Evolutionary conservation across 2,113 vertebrate genomes (phyloP), one percentile per base, ranked within the genome.

Genomic region (Oceanodroma tethys): DNA sequence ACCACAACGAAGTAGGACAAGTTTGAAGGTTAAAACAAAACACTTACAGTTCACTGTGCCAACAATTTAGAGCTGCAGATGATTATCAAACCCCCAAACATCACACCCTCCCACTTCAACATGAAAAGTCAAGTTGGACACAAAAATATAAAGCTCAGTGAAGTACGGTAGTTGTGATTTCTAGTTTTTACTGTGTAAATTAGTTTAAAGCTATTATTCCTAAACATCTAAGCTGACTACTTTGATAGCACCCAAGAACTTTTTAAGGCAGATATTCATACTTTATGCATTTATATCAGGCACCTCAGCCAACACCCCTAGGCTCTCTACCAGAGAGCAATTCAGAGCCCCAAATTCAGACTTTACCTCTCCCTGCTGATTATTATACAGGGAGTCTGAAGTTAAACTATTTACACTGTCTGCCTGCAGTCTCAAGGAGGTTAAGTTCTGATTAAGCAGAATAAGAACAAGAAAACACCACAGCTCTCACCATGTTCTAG

Each of bases 1-100:
- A 89, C 76, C 96, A 93, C 93, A 95, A 80, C 0, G 13, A 79
- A 96, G 78, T 86, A 76, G 23, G 82, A 82, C 27, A 96, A 89
- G 81, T 75, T 95, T 87, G 87, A 97, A 95, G 86, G 95, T 95
- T 95, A 95, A 96, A 95, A 95, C 82, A 91, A 96, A 92, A 96
- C 86, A 66, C 87, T 93, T 75, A 84, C 84, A 95, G 94, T 80
- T 95, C 48, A 45, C 55, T 52, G 74, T 92, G 95, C 83, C 95
- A 90, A 55, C 78, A 66, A 86, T 78, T 81, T 50, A 85, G 88
- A 91, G 90, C 90, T 90, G 79, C 43, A 88, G 87, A 84, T 86
- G 86, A 88, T 67, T 95, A 94, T 87, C 91, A 84, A 84, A 21
- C 68, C 40, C 75, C 60, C 29, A 63, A 71, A 88, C 15, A 23